These are phyloP conservation scores for Geotrupes spiniger DNA, from an alignment of 2,888 invertebrate genomes.

Conservation along the genomic window DNA sequence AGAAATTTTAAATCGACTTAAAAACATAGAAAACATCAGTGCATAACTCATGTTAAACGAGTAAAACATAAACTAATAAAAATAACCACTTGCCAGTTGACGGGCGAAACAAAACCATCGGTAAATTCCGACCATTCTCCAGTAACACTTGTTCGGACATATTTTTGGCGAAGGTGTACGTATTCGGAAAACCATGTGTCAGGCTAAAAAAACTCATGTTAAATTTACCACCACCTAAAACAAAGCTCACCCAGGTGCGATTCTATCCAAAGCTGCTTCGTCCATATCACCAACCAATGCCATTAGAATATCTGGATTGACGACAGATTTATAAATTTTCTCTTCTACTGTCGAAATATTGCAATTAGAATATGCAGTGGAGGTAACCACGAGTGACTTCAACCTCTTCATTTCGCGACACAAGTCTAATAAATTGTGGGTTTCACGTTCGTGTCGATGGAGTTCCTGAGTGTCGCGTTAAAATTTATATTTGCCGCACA, in stretches of 20 bases:
- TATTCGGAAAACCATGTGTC: slow-evolving; percentile 58
- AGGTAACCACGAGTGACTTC: slow-evolving; percentile 42
- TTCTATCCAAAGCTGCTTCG: slow-evolving; percentile 38
- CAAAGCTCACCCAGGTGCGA: slow-evolving; percentile 30
- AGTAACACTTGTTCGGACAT: slow-evolving; percentile 59
- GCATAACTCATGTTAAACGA: not conserved
- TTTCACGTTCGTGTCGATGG: slow-evolving; percentile 35
- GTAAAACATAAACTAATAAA: too few species aligned
- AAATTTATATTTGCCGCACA: slow-evolving; percentile 38
- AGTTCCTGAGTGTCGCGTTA: slow-evolving; percentile 32
- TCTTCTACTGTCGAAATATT: slow-evolving; percentile 44
- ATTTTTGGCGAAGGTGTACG: slow-evolving; percentile 66
- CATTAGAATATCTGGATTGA: slow-evolving; percentile 45
- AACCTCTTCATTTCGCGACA: slow-evolving; percentile 24
- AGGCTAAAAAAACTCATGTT: too few species aligned
- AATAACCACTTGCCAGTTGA: slow-evolving; percentile 58
- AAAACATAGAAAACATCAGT: too few species aligned
- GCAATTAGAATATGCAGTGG: slow-evolving; percentile 46
- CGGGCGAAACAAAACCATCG: slow-evolving; percentile 62
- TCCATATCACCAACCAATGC: slow-evolving; percentile 41
- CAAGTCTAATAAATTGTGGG: slow-evolving; percentile 30
- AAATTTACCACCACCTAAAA: too few species aligned
- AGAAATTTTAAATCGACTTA: too few species aligned
- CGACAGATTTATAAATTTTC: slow-evolving; percentile 48
- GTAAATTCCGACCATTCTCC: slow-evolving; percentile 53